Base-by-base conservation (phyloP, 2,113 vertebrate species). In the Hirundichthys speculiger region DNA sequence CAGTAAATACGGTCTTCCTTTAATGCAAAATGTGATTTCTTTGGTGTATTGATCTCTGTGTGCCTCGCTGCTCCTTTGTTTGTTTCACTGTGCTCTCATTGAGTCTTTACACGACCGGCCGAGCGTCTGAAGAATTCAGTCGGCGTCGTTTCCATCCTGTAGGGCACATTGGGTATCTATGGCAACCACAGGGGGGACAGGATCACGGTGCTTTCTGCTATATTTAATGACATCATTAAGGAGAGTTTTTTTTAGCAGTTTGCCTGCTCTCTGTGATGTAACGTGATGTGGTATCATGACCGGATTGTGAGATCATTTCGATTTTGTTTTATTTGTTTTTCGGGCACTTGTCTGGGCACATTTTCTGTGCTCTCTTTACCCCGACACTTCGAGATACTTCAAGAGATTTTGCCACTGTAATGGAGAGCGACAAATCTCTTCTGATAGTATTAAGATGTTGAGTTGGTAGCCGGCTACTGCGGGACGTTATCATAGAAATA, bases 371-470 rank as follows among this genome's bases (percentile, higher is more conserved):
- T 70, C 15, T 71, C 58, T 59, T 62, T 70, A 75, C 59, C 77
- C 9, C 30, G 6, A 7, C 30, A 34, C 30, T 34, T 9, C 30
- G 54, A 81, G 64, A 80, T 48, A 14, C 45, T 40, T 46, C 78
- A 82, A 83, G 77, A 76, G 79, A 68, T 65, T 77, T 34, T 80
- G 85, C 68, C 81, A 85, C 63, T 79, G 77, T 82, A 86, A 77
- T 69, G 24, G 55, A 78, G 77, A 77, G 5, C 40, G 64, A 73
- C n/a, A 88, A 90, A 88, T 88, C 77, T 82, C 77, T 50, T 83
- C 77, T 85, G 82, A 88, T 73, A 81, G 83, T 68, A 82, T 87
- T 83, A 87, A 73, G 77, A 81, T 58, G 47, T 57, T 75, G 80
- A 83, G 70, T 70, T 79, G 71, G 74, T 69, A 79, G 73, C 69